Evolutionary conservation across 1,140 invertebrate genomes (phyloP).

Genomic region (Rhopalosiphum padi): DNA sequence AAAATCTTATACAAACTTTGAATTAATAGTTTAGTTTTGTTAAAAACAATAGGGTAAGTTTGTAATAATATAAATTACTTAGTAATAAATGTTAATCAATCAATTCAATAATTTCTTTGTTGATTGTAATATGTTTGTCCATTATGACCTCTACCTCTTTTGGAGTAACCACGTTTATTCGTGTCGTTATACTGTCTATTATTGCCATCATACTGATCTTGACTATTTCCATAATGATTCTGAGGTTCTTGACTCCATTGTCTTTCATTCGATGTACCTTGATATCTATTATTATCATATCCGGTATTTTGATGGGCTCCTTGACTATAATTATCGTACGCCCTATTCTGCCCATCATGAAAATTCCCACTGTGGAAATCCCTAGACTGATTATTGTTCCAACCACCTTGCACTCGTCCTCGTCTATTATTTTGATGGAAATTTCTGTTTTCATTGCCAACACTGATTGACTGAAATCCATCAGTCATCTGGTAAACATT

Average conservation of each 20-base stretch:
- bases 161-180: slow-evolving; percentile 34
- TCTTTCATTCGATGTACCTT: slow-evolving; percentile 2
- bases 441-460: slow-evolving; percentile 47
- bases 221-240: slow-evolving; percentile 6
- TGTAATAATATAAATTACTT: neutral
- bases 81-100: neutral
- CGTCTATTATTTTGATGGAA: slow-evolving; percentile 48
- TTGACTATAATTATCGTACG: slow-evolving; percentile 17
- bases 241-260: slow-evolving; percentile 22
- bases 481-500: slow-evolving; percentile 59
- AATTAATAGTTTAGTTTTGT: neutral
- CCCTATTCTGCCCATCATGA: neutral
- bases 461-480: slow-evolving; percentile 56
- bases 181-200: neutral
- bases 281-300: slow-evolving; percentile 6
- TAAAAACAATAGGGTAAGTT: neutral
- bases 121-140: slow-evolving; percentile 53
- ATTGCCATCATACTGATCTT: slow-evolving; percentile 32
- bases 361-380: neutral
- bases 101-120: slow-evolving; percentile 32
- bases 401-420: slow-evolving; percentile 52
- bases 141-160: slow-evolving; percentile 53
- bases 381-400: neutral
- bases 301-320: neutral
- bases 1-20: neutral